phyloP scores from a whole-genome alignment of 2,113 vertebrate species.

The Sarotherodon lohbergeri region DNA sequence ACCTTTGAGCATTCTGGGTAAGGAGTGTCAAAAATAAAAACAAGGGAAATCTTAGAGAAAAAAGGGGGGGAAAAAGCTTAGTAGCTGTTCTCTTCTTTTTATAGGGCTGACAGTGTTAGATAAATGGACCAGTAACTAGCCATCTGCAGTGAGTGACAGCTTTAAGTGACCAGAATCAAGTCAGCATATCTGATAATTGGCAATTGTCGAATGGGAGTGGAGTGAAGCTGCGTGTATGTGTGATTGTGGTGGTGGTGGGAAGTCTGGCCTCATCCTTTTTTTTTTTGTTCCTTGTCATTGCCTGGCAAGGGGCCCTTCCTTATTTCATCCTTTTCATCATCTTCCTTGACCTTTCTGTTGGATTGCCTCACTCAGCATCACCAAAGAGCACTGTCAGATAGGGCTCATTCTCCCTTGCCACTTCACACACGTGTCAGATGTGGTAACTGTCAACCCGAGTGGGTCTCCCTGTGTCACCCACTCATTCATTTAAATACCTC shows the following conservation, averaged over 20 bases:
- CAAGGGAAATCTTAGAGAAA: not conserved
- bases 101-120: not conserved
- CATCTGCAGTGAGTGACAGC: constrained; percentile 31
- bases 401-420: not conserved
- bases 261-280: not conserved
- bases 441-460: not conserved
- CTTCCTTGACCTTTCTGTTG: constrained; percentile 24
- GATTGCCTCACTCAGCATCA: not conserved
- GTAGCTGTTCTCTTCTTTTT: not conserved
- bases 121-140: constrained; percentile 6
- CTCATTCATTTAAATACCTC: constrained; percentile 30
- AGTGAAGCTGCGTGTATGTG: not conserved
- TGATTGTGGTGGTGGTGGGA: not conserved
- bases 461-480: not conserved
- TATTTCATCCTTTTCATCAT: constrained; percentile 14
- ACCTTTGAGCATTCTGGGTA: not conserved
- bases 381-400: not conserved
- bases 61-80: not conserved
- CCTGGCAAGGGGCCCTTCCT: not conserved
- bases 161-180: constrained; percentile 17
- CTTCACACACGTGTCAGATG: not conserved
- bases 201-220: constrained; percentile 1
- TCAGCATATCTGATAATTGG: constrained; percentile 59
- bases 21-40: not conserved
- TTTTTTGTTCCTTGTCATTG: constrained; percentile 13